Base-by-base conservation (phyloP, 2,113 vertebrate species). In the Petroica traversi region DNA sequence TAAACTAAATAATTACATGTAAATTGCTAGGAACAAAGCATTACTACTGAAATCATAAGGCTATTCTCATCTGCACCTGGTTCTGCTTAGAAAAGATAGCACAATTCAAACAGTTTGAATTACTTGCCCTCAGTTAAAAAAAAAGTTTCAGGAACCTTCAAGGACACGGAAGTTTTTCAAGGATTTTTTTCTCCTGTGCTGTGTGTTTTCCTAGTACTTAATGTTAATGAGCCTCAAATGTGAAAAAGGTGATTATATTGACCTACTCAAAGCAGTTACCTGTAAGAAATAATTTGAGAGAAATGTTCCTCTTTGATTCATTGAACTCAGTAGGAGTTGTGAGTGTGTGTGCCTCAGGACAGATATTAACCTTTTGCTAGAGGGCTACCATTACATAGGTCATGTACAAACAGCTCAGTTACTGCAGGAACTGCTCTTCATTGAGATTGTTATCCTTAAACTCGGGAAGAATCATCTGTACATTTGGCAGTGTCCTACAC, bases 341-440 rank as follows among this genome's bases (percentile, higher is more conserved):
- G 61, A 66, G 61, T 73, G 67, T 40, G 36, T 40, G 66, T 1
- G 38, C 89, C 76, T 88, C 72, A 61, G 94, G 85, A 91, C 17
- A 80, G 80, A 43, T 43, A 97, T 83, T 68, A 90, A 88, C 89
- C 91, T 89, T 54, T 96, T 91, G 76, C 64, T 84, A 69, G 69
- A 88, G 59, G 36, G 61, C 33, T 49, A 61, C 73, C 52, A 46
- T 55, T 74, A 59, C 78, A 64, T 0, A 76, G 81, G 48, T 71
- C 66, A 59, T 61, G 49, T 69, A 81, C 43, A 84, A 93, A 95
- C 80, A 92, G n/a, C 66, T 73, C 77, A 62, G 74, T 72, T 85
- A 64, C 83, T 92, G 33, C 78, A 96, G 88, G 62, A 93, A 58
- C 51, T 67, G 63, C 31, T 45, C 14, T 83, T 77, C 76, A 89